Evolutionary conservation across 2,113 vertebrate genomes (phyloP).

Genomic region (Glaucidium brasilianum): DNA sequence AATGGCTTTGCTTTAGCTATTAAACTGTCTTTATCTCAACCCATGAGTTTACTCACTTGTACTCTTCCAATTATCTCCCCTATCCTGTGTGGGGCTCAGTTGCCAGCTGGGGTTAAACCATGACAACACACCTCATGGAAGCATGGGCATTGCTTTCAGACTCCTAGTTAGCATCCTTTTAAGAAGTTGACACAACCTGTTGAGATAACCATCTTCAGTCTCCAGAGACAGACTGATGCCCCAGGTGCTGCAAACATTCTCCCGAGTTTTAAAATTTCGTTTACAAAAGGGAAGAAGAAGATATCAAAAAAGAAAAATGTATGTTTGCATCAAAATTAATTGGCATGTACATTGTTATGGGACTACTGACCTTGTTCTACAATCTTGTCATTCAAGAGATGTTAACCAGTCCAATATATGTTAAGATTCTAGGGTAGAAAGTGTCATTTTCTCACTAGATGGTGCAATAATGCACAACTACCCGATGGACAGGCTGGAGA

Average conservation of each 20-base stretch:
- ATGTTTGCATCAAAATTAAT: not conserved
- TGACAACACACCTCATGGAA: not conserved
- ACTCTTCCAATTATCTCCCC: too few species aligned
- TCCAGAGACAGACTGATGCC: not conserved
- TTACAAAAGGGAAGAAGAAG: not conserved
- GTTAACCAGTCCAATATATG: not conserved
- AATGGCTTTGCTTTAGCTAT: too few species aligned
- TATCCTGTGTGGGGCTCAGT: too few species aligned
- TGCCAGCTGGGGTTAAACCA: too few species aligned
- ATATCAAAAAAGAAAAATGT: not conserved
- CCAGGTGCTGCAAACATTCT: not conserved
- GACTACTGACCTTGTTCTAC: not conserved
- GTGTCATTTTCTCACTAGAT: not conserved
- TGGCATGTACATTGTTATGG: not conserved
- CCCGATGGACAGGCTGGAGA: not conserved
- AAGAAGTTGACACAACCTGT: not conserved
- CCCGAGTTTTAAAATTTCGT: not conserved
- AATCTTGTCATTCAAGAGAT: not conserved
- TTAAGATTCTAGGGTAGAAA: not conserved
- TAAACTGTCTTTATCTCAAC: too few species aligned
- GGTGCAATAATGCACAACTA: not conserved
- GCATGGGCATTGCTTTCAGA: not conserved
- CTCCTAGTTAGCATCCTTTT: not conserved
- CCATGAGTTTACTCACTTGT: too few species aligned
- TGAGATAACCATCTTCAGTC: not conserved